A percentile compares a stretch with the other conserved stretches of the same genome.
These are phyloP conservation scores for Lophius piscatorius DNA, from an alignment of 2,113 vertebrate genomes.

Conservation along the genomic window DNA sequence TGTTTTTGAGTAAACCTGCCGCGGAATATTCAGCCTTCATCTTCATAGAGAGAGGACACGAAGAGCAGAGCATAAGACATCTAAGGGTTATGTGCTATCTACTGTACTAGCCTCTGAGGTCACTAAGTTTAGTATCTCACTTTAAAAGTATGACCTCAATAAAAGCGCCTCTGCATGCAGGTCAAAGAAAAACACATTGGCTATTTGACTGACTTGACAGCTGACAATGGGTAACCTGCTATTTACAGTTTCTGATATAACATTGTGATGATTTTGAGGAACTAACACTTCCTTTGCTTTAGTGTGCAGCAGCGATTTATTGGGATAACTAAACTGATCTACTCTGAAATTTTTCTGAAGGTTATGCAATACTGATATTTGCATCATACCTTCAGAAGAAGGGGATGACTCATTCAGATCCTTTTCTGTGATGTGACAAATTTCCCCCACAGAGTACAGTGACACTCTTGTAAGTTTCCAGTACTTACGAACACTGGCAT, in stretches of 20 bases:
- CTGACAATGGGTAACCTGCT: neutral
- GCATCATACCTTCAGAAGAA: neutral
- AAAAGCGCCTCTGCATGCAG: neutral
- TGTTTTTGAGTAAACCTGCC: neutral
- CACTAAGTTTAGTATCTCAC: neutral
- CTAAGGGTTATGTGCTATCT: neutral
- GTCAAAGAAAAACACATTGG: neutral
- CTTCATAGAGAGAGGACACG: slow-evolving; percentile 1
- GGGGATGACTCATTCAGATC: too few species aligned
- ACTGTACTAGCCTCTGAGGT: neutral
- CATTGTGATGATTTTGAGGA: neutral
- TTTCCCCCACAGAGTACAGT: neutral
- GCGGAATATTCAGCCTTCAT: neutral
- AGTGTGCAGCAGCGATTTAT: neutral
- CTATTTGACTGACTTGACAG: neutral
- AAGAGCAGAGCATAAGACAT: neutral
- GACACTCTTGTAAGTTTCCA: slow-evolving; percentile 17
- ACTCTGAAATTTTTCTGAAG: neutral
- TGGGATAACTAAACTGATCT: neutral
- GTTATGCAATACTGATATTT: neutral
- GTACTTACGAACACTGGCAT: neutral
- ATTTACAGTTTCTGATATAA: neutral
- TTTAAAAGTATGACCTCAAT: neutral
- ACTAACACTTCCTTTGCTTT: neutral
- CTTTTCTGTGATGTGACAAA: slow-evolving; percentile 6